phyloP scores from a whole-genome alignment of 64 coral and sea anemone species.

The Montipora sp. region DNA sequence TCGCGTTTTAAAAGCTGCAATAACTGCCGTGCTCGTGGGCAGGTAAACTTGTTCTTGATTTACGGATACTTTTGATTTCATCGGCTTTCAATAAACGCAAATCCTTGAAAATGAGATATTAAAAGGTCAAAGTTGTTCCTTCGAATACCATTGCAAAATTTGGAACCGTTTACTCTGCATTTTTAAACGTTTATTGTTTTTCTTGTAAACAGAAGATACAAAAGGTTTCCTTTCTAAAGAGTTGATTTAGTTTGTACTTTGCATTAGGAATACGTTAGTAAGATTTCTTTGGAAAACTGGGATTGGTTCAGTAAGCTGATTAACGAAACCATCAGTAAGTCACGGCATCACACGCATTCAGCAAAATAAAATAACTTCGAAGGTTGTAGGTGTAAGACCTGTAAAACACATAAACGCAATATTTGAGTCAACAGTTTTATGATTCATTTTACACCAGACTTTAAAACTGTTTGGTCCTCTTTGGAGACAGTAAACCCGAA shows the following conservation, averaged over 20 bases:
- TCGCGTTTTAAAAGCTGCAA: background rate
- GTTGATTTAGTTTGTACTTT: constrained; percentile 20
- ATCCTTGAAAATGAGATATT: background rate
- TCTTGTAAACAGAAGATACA: background rate
- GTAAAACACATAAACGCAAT: too few relatives aligned
- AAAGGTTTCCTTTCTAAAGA: background rate
- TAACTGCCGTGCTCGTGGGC: background rate
- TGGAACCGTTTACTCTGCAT: background rate
- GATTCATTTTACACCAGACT: background rate
- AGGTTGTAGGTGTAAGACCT: background rate
- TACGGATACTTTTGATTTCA: background rate
- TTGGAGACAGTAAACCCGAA: background rate
- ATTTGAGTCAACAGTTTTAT: background rate
- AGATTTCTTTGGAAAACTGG: constrained; percentile 36
- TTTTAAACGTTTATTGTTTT: background rate
- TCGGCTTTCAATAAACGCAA: constrained; percentile 1
- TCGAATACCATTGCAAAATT: background rate
- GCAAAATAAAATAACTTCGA: background rate
- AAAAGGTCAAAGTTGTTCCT: constrained; percentile 24
- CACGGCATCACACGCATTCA: constrained; percentile 6
- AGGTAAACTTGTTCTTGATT: background rate
- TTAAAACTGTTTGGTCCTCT: background rate
- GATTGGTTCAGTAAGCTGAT: constrained; percentile 40
- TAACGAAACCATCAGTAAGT: constrained; percentile 41
- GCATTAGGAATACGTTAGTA: constrained; percentile 20